Conservation (phyloP, 2,797 vertebrate genomes). For the Enteromius argenteus region DNA sequence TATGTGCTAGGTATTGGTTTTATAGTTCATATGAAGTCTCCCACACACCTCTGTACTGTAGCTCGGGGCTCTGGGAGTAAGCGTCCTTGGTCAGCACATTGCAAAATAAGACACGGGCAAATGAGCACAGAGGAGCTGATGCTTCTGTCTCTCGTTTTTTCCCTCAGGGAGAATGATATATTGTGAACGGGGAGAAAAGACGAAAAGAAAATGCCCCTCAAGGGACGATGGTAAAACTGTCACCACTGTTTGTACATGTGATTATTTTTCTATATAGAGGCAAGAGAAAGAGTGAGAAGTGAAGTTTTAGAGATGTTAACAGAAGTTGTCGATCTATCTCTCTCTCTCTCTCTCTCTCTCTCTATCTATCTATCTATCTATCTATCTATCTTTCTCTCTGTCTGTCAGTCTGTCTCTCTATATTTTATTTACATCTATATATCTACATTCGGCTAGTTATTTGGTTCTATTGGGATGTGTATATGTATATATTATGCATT, state of each 20-base stretch:
- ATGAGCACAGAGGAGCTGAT: conserved; percentile 51
- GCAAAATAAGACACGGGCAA: conserved; percentile 49
- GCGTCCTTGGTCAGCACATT: conserved; percentile 48
- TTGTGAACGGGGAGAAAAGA: conserved; percentile 29
- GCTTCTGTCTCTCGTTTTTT: conserved; percentile 38
- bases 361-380: neutral
- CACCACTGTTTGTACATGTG: conserved; percentile 24
- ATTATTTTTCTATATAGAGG: neutral
- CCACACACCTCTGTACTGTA: conserved; percentile 38
- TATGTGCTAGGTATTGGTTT: conserved; percentile 38
- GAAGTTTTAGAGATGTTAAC: neutral
- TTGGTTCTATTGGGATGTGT: neutral
- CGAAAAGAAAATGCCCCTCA: conserved; percentile 37
- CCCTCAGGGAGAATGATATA: conserved; percentile 37
- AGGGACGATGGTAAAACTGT: conserved; percentile 33
- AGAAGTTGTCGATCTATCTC: neutral
- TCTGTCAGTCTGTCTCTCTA: neutral
- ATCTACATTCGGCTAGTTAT: neutral
- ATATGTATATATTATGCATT: neutral
- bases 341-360: neutral
- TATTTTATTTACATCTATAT: too few relatives aligned
- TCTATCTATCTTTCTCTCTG: fast-evolving
- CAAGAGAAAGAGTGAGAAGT: neutral
- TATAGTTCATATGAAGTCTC: conserved; percentile 46
- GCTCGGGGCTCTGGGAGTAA: conserved; percentile 38